phyloP scores from a whole-genome alignment of 1,140 invertebrate species.

The Drosophila tsacasi region DNA sequence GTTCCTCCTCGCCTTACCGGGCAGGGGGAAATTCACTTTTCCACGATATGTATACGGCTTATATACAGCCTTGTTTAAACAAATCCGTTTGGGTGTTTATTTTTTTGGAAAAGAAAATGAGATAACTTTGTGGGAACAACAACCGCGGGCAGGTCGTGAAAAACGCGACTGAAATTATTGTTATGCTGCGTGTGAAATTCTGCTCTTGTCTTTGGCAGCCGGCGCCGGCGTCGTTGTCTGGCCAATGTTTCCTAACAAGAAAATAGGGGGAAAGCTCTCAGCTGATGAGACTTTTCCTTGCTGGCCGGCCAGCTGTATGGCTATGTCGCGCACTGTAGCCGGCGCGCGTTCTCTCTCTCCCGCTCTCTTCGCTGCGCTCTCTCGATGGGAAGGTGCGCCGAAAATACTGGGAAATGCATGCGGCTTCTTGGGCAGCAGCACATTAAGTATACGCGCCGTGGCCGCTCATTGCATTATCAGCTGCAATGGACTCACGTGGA shows the following conservation, averaged over 20 bases:
- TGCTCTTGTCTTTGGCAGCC: constrained; percentile 57
- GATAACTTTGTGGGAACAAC: constrained; percentile 51
- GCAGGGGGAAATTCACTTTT: constrained; percentile 1
- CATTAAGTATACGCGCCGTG: constrained; percentile 72
- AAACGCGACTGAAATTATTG: constrained; percentile 79
- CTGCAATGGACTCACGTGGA: constrained; percentile 32
- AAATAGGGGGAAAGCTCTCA: constrained; percentile 75
- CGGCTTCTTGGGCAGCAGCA: constrained; percentile 16
- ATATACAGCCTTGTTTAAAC: constrained; percentile 45
- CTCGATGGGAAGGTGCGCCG: constrained; percentile 21
- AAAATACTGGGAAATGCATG: constrained; percentile 72
- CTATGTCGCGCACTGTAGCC: constrained; percentile 25
- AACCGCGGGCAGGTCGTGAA: constrained; percentile 74
- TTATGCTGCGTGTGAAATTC: constrained; percentile 74
- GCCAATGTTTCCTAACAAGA: constrained; percentile 52
- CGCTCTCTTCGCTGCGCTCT: constrained; percentile 24
- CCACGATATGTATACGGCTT: constrained; percentile 30
- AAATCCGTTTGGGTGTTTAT: constrained; percentile 23
- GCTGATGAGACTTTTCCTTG: constrained; percentile 44
- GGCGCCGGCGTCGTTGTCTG: constrained; percentile 66
- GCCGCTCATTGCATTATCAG: constrained; percentile 37
- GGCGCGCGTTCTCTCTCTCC: constrained; percentile 8
- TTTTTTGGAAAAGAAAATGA: neutral
- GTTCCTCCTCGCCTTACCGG: constrained; percentile 1
- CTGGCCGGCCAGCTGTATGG: neutral